These are phyloP conservation scores for Hyperoplus immaculatus DNA, from an alignment of 2,797 vertebrate species.

Conservation along the genomic window DNA sequence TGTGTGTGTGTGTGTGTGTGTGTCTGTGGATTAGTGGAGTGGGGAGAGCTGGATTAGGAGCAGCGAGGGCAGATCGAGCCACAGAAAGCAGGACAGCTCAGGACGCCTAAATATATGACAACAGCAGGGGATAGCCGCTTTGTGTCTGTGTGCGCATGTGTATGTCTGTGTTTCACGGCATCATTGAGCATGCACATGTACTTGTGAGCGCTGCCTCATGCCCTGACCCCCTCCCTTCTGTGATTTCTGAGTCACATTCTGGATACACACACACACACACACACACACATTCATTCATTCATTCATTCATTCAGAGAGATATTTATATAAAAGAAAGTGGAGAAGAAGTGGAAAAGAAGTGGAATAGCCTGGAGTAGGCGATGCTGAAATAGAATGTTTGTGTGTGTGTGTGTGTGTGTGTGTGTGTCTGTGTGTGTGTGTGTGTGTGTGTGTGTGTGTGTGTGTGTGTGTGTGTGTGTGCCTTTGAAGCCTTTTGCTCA, in stretches of 20 bases:
- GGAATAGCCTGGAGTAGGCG: conserved; percentile 40
- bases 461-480: conserved; percentile 30
- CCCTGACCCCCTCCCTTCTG: conserved; percentile 57
- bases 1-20: conserved; percentile 19
- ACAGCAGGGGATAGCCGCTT: conserved; percentile 68
- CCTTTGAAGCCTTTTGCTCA: conserved; percentile 29
- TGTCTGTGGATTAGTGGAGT: conserved; percentile 53
- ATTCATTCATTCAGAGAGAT: neutral
- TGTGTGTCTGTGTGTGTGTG: neutral
- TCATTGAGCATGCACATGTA: conserved; percentile 71
- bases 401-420: no score
- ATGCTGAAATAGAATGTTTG: conserved; percentile 51
- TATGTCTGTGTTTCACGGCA: conserved; percentile 37
- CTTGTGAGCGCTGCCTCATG: conserved; percentile 72
- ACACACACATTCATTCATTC: no score
- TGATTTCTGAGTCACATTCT: conserved; percentile 60
- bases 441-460: neutral
- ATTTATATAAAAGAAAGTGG: conserved; percentile 13
- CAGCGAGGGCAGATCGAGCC: conserved; percentile 63
- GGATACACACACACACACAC: conserved; percentile 15
- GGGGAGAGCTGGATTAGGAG: conserved; percentile 70
- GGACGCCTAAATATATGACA: conserved; percentile 67
- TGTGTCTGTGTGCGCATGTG: conserved; percentile 57
- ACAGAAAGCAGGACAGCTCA: conserved; percentile 69
- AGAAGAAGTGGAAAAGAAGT: no score